phyloP scores from a whole-genome alignment of 2,797 vertebrate genomes.

The Diplodus sargus region DNA sequence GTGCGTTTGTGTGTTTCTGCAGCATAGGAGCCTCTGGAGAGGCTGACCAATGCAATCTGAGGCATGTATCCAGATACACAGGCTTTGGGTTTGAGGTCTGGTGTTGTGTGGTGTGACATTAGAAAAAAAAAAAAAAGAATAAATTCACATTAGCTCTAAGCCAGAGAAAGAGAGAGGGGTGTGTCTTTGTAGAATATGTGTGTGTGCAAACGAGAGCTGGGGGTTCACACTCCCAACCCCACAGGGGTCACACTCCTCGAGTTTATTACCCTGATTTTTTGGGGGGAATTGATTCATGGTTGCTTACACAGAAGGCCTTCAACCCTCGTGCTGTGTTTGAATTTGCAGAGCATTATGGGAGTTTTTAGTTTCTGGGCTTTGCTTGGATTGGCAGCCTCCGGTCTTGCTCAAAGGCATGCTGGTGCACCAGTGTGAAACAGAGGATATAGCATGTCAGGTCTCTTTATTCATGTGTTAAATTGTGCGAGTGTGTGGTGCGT shows the following conservation, averaged over 20 bases:
- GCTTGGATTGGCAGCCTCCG: slow-evolving; percentile 31
- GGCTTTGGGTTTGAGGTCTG: not conserved
- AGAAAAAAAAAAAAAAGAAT: not conserved
- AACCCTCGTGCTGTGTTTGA: slow-evolving; percentile 16
- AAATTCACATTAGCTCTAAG: not conserved
- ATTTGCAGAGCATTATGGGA: slow-evolving; percentile 24
- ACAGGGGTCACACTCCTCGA: not conserved
- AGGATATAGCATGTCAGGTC: slow-evolving; percentile 9
- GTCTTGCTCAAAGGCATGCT: slow-evolving; percentile 39
- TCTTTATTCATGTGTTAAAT: slow-evolving; percentile 26
- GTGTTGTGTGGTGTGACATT: not conserved
- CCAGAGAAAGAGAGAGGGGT: not conserved
- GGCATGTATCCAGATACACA: slow-evolving; percentile 21
- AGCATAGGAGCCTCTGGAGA: slow-evolving; percentile 1
- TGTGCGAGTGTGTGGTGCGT: not conserved
- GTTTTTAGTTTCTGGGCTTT: not conserved
- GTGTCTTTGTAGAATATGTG: not conserved
- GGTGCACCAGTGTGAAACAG: slow-evolving; percentile 31
- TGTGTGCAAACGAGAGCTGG: not conserved
- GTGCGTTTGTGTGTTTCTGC: slow-evolving; percentile 22
- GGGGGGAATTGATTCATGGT: slow-evolving; percentile 8
- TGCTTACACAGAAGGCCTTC: slow-evolving; percentile 17
- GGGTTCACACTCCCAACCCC: not conserved
- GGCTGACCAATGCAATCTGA: not conserved
- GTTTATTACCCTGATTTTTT: not conserved